Base-by-base conservation (phyloP, 2,113 vertebrate species). In the Ochotona curzoniae region DNA sequence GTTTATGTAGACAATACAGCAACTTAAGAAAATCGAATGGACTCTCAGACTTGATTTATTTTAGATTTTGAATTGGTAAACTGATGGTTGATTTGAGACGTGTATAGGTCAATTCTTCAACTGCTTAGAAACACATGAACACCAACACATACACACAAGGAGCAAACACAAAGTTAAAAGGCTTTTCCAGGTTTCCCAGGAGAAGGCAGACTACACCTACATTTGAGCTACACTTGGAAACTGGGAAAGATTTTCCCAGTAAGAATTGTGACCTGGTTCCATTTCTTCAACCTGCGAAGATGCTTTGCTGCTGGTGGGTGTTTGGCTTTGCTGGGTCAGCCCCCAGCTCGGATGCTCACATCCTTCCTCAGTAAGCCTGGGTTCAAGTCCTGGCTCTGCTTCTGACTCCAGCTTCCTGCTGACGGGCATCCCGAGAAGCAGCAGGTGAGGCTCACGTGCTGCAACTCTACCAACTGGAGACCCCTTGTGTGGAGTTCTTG, bases 161-260 rank as follows among this genome's bases (percentile, higher is more conserved):
- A 85, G 10, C 69, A 92, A 89, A 71, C 25, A 60, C 14, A 70
- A 0, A 44, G 17, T 57, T 73, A 30, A 64, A 73, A 70, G 63
- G 25, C 57, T 44, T 67, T 15, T 54, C 30, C 38, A 25, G 51
- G 14, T 94, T 96, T 96, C 96, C 93, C 92, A 93, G 95, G 93
- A 35, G 49, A 73, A 93, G 70, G 73, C 60, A 79, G 66, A 63
- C 94, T 93, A 86, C 66, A 91, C 49, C 92, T 91, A 94, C 23
- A 94, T 2, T 21, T 0, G 4, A 15, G 17, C 21, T 38, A 6
- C 4, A 51, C 44, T 17, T 51, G 6, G 23, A 80, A 17, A 80
- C 54, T 1, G 90, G 87, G 96, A 87, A 92, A 94, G 91, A 35
- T 54, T 93, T 87, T 76, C 61, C 57, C 95, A 25, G 49, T 78